phyloP scores from a whole-genome alignment of 2,113 vertebrate genomes.

The Ellobius talpinus region DNA sequence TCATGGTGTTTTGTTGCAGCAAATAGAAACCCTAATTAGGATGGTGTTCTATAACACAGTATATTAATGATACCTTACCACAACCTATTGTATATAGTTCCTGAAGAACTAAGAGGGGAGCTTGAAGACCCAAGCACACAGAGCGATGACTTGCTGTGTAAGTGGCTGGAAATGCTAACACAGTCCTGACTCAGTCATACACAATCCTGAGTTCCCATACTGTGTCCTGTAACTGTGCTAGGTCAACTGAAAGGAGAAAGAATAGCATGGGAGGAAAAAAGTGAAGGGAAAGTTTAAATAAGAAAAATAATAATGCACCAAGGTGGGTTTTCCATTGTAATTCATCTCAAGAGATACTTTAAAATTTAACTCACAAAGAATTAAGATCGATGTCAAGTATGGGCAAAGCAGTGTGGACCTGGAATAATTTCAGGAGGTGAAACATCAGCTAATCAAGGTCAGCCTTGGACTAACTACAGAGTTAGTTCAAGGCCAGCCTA shows the following conservation, averaged over 20 bases:
- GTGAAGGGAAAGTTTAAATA: neutral
- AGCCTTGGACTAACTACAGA: neutral
- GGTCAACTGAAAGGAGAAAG: neutral
- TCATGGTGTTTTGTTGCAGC: neutral
- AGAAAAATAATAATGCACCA: neutral
- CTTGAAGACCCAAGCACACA: neutral
- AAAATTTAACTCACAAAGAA: neutral
- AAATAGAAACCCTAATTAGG: neutral
- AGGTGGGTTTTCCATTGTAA: neutral
- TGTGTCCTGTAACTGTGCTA: neutral
- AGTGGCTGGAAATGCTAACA: neutral
- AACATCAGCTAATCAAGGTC: neutral
- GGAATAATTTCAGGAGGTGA: neutral
- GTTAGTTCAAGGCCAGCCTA: neutral
- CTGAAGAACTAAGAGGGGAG: neutral
- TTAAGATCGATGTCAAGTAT: neutral
- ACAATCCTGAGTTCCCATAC: neutral
- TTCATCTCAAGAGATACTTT: constrained; percentile 2
- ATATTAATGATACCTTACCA: neutral
- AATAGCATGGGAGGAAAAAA: neutral
- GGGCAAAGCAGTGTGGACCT: neutral
- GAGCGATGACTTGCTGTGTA: too few species aligned
- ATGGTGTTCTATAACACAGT: neutral
- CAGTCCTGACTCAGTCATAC: too few species aligned
- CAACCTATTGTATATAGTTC: neutral